Evolutionary conservation across 1,140 invertebrate genomes (phyloP), one percentile per base, ranked within the genome.

Genomic region (Heliconius nattereri): DNA sequence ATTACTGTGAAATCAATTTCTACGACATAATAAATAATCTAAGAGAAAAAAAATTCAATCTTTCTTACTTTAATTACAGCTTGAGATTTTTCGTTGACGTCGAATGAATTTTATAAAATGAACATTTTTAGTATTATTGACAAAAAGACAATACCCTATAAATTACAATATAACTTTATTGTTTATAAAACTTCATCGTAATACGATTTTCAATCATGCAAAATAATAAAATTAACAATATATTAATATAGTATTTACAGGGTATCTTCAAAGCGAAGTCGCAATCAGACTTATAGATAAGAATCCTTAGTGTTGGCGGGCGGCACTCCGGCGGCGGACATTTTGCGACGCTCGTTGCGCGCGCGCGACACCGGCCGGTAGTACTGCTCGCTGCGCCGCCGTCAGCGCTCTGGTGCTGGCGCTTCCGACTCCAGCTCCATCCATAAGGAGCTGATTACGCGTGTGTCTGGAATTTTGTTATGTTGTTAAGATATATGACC

Each of bases 351-450:
- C 79, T 93, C 91, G 37, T 86, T 83, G 75, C 92, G 91, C 54
- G 89, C 91, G 84, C 92, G 90, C 8, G 89, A 89, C 40, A 94
- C 88, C 35, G 92, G 91, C 89, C 91, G 90, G 87, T 94, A 90
- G 87, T 88, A 94, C 91, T 94, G 92, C 92, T 94, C 91, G 91
- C 91, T 92, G 72, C 92, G 91, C 78, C 92, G 91, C 9, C 91
- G 92, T 94, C 92, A 94, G 90, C 92, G 92, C 70, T 94, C 91
- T 77, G 90, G 92, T 26, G 78, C 78, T 2, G 88, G 89, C 7
- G 85, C 75, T 37, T 90, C 90, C 49, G 91, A 88, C 85, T 94
- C 92, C 80, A 92, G 81, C 82, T 94, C 92, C 91, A 92, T 91
- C 92, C 92, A 94, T 77, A 94, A 78, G 6, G 92, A 94, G 83